Percentiles rank a stretch among this genome's conserved stretches.
phyloP scores from a whole-genome alignment of 1,140 invertebrate species.

The Plodia interpunctella region DNA sequence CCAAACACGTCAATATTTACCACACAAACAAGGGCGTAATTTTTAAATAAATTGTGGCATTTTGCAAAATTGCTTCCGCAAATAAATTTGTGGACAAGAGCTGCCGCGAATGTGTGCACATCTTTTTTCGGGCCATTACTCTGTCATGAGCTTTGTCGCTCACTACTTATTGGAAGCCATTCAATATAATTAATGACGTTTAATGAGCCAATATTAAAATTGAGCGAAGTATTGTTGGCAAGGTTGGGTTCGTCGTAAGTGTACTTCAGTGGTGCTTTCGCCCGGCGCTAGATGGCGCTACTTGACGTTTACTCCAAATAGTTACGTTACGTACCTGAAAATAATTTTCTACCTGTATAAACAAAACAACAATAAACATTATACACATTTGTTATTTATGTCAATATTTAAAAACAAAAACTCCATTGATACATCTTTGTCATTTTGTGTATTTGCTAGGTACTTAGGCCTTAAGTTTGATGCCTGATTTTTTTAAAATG shows the following conservation, averaged over 20 bases:
- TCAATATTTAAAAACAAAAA: too few species aligned
- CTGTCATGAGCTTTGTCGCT: conserved; percentile 41
- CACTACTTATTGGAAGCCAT: conserved; percentile 16
- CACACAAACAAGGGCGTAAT: conserved; percentile 75
- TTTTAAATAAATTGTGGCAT: conserved; percentile 77
- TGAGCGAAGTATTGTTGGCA: conserved; percentile 7
- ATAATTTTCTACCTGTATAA: too few species aligned
- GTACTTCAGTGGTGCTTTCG: conserved; percentile 5
- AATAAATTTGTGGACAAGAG: conserved; percentile 68
- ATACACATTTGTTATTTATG: too few species aligned
- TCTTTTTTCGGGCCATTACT: conserved; percentile 56
- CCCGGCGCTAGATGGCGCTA: conserved; percentile 25
- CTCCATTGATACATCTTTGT: too few species aligned
- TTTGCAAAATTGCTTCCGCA: conserved; percentile 74
- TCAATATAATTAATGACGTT: conserved; percentile 9
- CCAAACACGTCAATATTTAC: conserved; percentile 75
- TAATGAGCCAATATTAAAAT: conserved; percentile 13
- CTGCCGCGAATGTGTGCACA: conserved; percentile 50
- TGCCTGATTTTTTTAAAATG: too few species aligned
- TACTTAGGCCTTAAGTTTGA: too few species aligned
- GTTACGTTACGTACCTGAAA: too few species aligned
- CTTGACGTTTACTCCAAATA: not conserved
- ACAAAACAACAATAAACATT: too few species aligned
- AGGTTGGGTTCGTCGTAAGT: conserved; percentile 2
- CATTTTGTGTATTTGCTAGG: too few species aligned